These are phyloP conservation scores for Amniataba percoides DNA, from an alignment of 2,797 vertebrate species.

Conservation along the genomic window DNA sequence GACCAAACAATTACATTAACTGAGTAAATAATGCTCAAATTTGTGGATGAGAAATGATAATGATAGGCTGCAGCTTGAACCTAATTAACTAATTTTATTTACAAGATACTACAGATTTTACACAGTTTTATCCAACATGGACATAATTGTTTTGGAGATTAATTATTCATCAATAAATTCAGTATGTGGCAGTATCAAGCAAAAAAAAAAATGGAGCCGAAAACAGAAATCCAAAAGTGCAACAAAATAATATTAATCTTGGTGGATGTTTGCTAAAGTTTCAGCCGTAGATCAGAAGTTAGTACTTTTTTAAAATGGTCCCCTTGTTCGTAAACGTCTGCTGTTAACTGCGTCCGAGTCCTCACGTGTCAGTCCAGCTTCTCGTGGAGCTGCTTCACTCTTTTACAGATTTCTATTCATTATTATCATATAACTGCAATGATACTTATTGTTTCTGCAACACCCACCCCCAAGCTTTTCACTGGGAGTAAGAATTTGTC, in stretches of 20 bases:
- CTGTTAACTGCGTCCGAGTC: not conserved
- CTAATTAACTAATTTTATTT: not conserved
- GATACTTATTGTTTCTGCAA: conserved; percentile 14
- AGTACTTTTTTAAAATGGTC: not conserved
- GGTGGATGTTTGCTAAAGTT: not conserved
- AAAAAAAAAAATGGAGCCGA: not conserved
- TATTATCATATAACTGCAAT: not conserved
- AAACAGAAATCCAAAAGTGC: not conserved
- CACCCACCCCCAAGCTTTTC: not conserved
- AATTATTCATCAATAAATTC: not conserved
- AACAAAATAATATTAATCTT: not conserved
- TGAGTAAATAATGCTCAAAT: not conserved
- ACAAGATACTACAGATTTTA: not conserved
- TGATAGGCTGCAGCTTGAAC: not conserved
- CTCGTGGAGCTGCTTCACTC: conserved; percentile 1
- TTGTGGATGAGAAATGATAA: not conserved
- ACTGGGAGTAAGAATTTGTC: conserved; percentile 25
- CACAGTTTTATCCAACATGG: not conserved
- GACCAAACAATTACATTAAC: not conserved
- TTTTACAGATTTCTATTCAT: conserved; percentile 14
- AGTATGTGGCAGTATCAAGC: not conserved
- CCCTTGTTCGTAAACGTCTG: not conserved
- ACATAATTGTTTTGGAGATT: not conserved
- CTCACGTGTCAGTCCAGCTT: conserved; percentile 12
- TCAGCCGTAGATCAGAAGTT: not conserved